Conservation (phyloP, 2,888 invertebrate species). For the Agonopterix arenella region DNA sequence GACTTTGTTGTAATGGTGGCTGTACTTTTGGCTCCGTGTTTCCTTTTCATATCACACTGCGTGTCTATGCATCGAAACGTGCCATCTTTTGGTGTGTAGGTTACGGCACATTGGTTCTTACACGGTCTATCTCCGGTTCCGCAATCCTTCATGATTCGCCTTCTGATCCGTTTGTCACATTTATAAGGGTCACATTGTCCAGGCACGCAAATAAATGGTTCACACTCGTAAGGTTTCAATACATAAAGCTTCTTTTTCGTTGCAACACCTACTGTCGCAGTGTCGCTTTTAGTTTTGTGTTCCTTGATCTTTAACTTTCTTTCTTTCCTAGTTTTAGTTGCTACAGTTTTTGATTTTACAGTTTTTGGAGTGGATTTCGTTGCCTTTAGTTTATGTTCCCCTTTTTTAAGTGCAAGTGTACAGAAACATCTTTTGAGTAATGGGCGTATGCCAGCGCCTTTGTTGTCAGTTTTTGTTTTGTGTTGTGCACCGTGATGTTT, state of each 20-base stretch:
- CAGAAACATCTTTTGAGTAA: conserved; percentile 18
- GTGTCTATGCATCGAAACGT: not conserved
- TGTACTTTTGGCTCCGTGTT: not conserved
- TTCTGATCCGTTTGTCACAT: conserved; percentile 24
- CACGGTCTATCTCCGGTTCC: not conserved
- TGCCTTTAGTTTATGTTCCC: conserved; percentile 2
- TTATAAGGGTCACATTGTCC: conserved; percentile 25
- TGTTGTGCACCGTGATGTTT: too few species aligned
- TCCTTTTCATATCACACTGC: not conserved
- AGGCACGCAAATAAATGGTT: conserved; percentile 25
- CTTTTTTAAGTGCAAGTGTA: conserved; percentile 16
- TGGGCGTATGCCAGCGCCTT: not conserved
- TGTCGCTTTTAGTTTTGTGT: not conserved
- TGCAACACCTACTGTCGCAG: not conserved
- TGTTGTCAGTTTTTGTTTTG: conserved; percentile 4
- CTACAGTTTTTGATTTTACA: too few species aligned
- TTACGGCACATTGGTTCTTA: too few species aligned
- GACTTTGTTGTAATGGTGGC: too few species aligned
- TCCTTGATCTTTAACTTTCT: not conserved
- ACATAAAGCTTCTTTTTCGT: not conserved
- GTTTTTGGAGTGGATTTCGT: not conserved
- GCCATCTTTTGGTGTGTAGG: not conserved
- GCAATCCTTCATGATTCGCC: conserved; percentile 2
- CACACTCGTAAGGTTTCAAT: conserved; percentile 23
- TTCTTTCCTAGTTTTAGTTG: conserved; percentile 1